Base-by-base conservation (phyloP, 1,140 invertebrate genomes). In the Papilio xuthus region DNA sequence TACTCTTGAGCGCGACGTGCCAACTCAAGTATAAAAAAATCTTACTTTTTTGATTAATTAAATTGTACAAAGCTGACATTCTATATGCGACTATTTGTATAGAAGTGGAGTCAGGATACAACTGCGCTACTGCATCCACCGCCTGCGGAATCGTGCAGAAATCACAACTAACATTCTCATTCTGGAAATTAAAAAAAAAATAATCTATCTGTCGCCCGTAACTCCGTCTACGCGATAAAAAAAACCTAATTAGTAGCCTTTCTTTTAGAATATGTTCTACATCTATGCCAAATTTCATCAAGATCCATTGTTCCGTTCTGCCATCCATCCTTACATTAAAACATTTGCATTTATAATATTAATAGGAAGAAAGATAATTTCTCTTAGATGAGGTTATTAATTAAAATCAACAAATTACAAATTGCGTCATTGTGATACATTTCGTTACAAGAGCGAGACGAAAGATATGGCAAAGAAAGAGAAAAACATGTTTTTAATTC, bases 11-110 rank as follows among this genome's bases (percentile, higher is more conserved):
- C n/a, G 0, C 1, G 8, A 53, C 18, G 50, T 53, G 50, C 50
- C 50, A 53, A 53, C 50, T 53, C 1, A 20, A n/a, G 9, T 20
- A 20, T 9, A 20, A 63, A 8, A 63, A 67, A 70, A 44, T 50
- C 77, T 80, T 60, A 82, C 81, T 77, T 18, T 63, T 79, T 72
- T 79, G 71, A 56, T 28, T 20, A 9, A 71, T 78, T 42, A 79
- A 74, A 12, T 79, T 78, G n/a, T 47, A 53, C 44, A 74, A 23
- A 20, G 71, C 56, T n/a, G 56, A 69, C 32, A 80, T 74, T 78
- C 71, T 63, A 20, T 80, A 72, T 9, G 71, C 71, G 23, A 69
- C 20, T 67, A 69, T 23, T 63, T 47, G 13, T 15, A 80, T 44
- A 15, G 56, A 18, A 3, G 28, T 41, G 20, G 69, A 28, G 1